Evolutionary conservation across 2,113 vertebrate genomes (phyloP).

Genomic region (Anoura caudifer): DNA sequence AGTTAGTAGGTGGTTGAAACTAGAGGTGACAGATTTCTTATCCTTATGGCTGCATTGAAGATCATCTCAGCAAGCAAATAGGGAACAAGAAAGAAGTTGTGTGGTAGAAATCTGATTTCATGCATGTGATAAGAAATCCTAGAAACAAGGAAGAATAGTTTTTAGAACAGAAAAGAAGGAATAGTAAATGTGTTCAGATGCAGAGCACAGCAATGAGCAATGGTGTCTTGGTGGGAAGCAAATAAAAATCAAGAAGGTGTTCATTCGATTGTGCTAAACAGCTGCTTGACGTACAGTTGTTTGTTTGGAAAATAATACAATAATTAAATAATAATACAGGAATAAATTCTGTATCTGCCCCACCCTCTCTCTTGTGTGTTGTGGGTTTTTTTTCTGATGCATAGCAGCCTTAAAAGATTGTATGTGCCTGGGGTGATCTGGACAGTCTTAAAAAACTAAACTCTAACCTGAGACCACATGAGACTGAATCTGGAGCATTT

Average conservation of each 20-base stretch:
- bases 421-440: not conserved
- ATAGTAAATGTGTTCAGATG: not conserved
- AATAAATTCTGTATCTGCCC: not conserved
- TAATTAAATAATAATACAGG: not conserved
- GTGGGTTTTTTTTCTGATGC: not conserved
- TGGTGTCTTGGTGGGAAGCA: not conserved
- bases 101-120: not conserved
- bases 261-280: not conserved
- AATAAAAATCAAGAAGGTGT: not conserved
- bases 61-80: not conserved
- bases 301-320: not conserved
- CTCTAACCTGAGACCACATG: not conserved
- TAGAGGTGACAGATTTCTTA: not conserved
- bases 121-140: not conserved
- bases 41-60: not conserved
- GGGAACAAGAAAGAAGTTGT: not conserved
- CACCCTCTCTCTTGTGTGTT: not conserved
- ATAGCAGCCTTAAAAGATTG: not conserved
- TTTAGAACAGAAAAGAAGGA: not conserved
- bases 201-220: not conserved
- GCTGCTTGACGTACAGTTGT: not conserved
- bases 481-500: not conserved
- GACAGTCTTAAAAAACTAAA: not conserved
- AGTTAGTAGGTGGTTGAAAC: not conserved
- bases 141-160: not conserved